Base-by-base conservation (phyloP, 2,797 vertebrate species). In the Phataginus tetradactyla region DNA sequence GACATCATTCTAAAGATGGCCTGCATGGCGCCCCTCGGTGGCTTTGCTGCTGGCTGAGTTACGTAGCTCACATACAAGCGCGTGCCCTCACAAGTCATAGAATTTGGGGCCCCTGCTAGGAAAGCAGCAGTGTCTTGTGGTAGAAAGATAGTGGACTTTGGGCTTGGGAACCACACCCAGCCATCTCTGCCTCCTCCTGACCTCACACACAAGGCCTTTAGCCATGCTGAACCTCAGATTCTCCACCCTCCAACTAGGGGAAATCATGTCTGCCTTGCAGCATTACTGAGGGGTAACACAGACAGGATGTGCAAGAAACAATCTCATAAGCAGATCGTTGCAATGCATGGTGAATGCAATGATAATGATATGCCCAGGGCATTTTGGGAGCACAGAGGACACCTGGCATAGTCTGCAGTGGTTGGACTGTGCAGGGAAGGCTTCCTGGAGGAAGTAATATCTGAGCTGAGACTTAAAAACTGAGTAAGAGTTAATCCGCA, bases 361-460 rank as follows among this genome's bases (percentile, higher is more conserved):
- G 39, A 66, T 12, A 13, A 61, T 49, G 37, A 17, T 71, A n/a
- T 1, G 4, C 29, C 27, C 2, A 0, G 32, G 37, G 23, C 64
- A 53, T 64, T 8, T 3, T 8, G 32, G 66, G 42, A 74, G 42
- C 45, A 34, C 14, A 74, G 14, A 32, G 21, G 49, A 49, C 23
- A 57, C 42, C 34, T 45, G 34, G n/a, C 13, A 25, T 29, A 9
- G 4, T 8, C 18, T 37, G 25, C 0, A 1, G 29, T 37, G 27
- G 25, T 42, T 53, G 7, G 34, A 8, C 12, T 7, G 39, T 81
- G 5, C 37, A 45, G 55, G 72, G 55, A 87, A 80, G 29, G 20
- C 94, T 95, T 86, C 74, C 39, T 72, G n/a, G 42, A 95, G 64
- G 42, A 93, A 85, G 69, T 34, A 42, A 45, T 61, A 8, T 51